Base-by-base conservation (phyloP, 2,113 vertebrate genomes). In the Phylloscopus trochiloides region DNA sequence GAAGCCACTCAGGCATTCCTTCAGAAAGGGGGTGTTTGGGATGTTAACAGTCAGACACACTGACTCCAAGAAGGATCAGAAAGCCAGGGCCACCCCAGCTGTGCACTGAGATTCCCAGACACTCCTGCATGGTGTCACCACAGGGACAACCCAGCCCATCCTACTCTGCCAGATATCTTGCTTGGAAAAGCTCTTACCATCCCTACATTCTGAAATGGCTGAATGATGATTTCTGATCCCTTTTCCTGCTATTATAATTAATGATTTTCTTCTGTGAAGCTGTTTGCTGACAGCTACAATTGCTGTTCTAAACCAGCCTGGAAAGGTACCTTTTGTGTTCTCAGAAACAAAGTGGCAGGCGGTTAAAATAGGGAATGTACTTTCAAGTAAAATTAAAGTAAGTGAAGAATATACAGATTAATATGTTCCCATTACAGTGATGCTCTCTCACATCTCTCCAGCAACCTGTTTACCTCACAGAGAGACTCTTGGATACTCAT, bases 131-230 rank as follows among this genome's bases (percentile, higher is more conserved):
- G 18, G 40, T 17, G 29, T 7, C 17, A 52, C 43, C 34, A 26
- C 0, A 0, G n/a, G 52, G 17, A 61, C 36, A 70, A 45, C 54
- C 52, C 48, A 61, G 20, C 45, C n/a, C 5, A 1, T 14, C 43
- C 29, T 50, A 66, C 45, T 36, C 65, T 66, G 36, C 43, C 50
- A 38, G 38, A 73, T 28, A 40, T 26, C 52, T 38, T n/a, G 14
- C 52, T 40, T 48, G 38, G 43, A 24, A 79, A 75, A 91, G 43
- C 47, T 65, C 54, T 59, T 19, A 55, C 17, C 67, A 63, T 59
- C 54, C 25, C 47, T 26, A 16, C n/a, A 6, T 32, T 90, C 65
- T 77, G 65, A 70, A 94, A 90, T 1, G 3, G 50, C 34, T 73
- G 29, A 58, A n/a, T 62, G 65, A 43, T 16, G 32, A 32, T 14